These are phyloP conservation scores for Dinoponera quadriceps DNA, from an alignment of 1,140 invertebrate species.

Conservation along the genomic window DNA sequence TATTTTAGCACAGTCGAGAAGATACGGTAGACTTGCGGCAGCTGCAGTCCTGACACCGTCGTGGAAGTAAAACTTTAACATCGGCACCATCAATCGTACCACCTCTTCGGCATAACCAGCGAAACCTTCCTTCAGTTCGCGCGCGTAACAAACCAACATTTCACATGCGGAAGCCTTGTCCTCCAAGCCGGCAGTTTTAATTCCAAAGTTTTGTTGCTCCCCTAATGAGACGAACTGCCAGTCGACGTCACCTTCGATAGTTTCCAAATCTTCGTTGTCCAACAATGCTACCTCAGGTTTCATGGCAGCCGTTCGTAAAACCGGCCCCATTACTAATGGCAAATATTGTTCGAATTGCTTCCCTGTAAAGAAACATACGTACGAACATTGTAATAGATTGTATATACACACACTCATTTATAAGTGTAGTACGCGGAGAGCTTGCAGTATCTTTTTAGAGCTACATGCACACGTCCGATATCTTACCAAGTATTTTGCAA, in stretches of 20 bases:
- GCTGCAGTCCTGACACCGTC: slow-evolving; percentile 97
- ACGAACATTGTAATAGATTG: slow-evolving; percentile 2
- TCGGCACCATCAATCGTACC: slow-evolving; percentile 97
- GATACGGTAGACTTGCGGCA: slow-evolving; percentile 96
- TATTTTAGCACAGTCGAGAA: slow-evolving; percentile 96
- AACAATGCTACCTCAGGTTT: slow-evolving; percentile 99
- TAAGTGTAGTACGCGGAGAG: background rate
- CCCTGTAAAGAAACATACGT: slow-evolving; percentile 80
- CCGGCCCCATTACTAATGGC: slow-evolving; percentile 98
- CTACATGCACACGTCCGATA: background rate
- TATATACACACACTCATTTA: background rate
- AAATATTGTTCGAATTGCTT: slow-evolving; percentile 98
- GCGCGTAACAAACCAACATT: slow-evolving; percentile 99
- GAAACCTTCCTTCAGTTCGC: slow-evolving; percentile 98
- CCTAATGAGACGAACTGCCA: slow-evolving; percentile 99
- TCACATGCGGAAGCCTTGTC: slow-evolving; percentile 99
- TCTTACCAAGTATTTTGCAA: slow-evolving; percentile 96
- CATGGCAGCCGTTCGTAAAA: slow-evolving; percentile 97
- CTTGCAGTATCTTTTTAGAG: background rate
- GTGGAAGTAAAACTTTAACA: slow-evolving; percentile 99
- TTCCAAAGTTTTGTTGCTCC: slow-evolving; percentile 97
- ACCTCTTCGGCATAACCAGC: slow-evolving; percentile 97
- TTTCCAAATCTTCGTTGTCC: slow-evolving; percentile 96
- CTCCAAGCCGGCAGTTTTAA: slow-evolving; percentile 96
- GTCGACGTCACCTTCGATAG: slow-evolving; percentile 95